Percentiles rank a stretch among this genome's conserved stretches.
Evolutionary conservation across 2,888 invertebrate genomes (phyloP).

Genomic region (Timandra comae): DNA sequence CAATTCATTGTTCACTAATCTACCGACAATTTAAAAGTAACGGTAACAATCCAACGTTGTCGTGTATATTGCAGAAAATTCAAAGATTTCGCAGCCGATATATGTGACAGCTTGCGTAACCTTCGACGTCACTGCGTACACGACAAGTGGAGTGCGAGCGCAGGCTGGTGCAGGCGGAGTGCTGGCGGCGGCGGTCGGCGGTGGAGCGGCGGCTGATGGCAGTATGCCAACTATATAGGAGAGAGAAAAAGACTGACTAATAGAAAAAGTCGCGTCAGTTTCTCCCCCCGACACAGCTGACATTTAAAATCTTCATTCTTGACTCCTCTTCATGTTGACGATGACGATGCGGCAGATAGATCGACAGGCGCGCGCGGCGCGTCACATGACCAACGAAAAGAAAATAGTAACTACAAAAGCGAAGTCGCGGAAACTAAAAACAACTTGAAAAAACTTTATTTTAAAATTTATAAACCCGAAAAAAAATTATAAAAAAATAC

Average conservation of each 20-base stretch:
- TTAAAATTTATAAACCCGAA: too few relatives aligned
- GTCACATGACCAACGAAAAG: conserved; percentile 46
- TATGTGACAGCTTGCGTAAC: conserved; percentile 67
- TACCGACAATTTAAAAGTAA: background rate
- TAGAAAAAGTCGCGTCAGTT: conserved; percentile 79
- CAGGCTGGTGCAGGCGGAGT: conserved; percentile 3
- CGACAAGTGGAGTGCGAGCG: conserved; percentile 22
- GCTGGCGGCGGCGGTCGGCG: conserved; percentile 11
- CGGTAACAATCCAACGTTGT: conserved; percentile 8
- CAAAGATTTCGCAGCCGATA: conserved; percentile 71
- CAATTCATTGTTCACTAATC: background rate
- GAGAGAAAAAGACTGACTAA: conserved; percentile 88
- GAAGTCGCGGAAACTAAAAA: conserved; percentile 25
- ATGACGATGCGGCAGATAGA: conserved; percentile 5
- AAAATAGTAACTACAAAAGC: conserved; percentile 36
- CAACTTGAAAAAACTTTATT: too few relatives aligned
- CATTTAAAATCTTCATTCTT: conserved; percentile 40
- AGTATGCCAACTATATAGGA: conserved; percentile 80
- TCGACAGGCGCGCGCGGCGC: conserved; percentile 22
- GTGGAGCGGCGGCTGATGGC: conserved; percentile 31
- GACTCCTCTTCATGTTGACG: conserved; percentile 17
- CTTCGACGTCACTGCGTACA: conserved; percentile 71
- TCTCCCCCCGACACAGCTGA: conserved; percentile 79
- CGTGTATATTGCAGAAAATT: conserved; percentile 66
- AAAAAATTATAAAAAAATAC: too few relatives aligned